Conservation (phyloP, 1,140 invertebrate species). For the Pteromalus puparum region DNA sequence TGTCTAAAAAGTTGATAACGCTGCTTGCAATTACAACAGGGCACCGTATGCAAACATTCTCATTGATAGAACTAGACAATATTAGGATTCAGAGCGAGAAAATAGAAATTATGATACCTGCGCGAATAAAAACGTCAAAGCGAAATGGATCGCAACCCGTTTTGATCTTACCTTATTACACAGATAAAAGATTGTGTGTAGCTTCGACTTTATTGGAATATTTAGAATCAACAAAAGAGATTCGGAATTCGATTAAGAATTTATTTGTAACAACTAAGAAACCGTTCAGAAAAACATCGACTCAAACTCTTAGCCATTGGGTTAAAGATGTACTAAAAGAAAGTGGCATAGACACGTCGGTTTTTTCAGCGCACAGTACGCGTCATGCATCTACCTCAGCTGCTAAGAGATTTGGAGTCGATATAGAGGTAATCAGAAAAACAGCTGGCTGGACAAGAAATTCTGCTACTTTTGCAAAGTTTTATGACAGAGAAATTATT, state of each 20-base stretch:
- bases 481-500: background rate
- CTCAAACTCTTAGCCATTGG: conserved; percentile 48
- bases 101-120: conserved; percentile 2
- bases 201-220: too few species aligned
- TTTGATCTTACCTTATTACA: too few species aligned
- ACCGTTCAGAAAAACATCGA: background rate
- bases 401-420: conserved; percentile 28
- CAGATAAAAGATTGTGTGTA: too few species aligned
- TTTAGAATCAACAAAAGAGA: too few species aligned
- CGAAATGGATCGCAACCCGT: background rate
- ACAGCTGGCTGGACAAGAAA: conserved; percentile 48
- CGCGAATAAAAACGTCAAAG: background rate
- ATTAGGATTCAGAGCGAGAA: background rate
- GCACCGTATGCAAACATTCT: conserved; percentile 20
- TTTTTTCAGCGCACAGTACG: conserved; percentile 44
- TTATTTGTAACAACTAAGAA: too few species aligned
- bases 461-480: conserved; percentile 26
- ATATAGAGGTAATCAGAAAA: conserved; percentile 46
- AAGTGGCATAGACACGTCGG: conserved; percentile 28
- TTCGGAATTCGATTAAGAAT: too few species aligned
- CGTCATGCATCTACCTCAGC: conserved; percentile 49
- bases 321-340: conserved; percentile 27
- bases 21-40: background rate
- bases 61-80: conserved; percentile 9
- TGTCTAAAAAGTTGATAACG: conserved; percentile 19